phyloP scores from a whole-genome alignment of 2,888 invertebrate genomes.

The Perithous albicinctus region DNA sequence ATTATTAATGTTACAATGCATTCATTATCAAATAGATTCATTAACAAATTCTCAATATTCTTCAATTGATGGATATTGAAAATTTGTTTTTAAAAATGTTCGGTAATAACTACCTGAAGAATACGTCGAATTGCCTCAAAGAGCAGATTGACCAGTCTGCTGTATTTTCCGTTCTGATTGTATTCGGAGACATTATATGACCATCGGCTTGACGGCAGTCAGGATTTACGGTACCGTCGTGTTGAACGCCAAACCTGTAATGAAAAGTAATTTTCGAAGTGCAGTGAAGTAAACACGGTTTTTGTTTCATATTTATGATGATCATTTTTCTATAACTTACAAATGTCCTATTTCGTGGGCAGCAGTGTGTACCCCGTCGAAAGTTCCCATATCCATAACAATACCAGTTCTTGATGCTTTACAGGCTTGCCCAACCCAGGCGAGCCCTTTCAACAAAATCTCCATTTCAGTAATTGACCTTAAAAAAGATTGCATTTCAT shows the following conservation, averaged over 20 bases:
- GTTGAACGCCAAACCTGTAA: slow-evolving; percentile 39
- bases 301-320: background rate
- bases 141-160: slow-evolving; percentile 41
- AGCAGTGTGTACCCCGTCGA: slow-evolving; percentile 41
- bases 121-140: background rate
- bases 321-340: slow-evolving; percentile 19
- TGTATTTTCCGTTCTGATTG: background rate
- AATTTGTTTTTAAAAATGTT: background rate
- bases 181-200: slow-evolving; percentile 37
- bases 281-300: background rate
- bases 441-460: slow-evolving; percentile 19
- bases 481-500: background rate
- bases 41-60: no score
- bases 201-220: background rate
- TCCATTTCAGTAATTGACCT: background rate
- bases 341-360: slow-evolving; percentile 59
- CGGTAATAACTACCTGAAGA: background rate
- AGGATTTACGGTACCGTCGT: slow-evolving; percentile 16
- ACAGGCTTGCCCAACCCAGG: slow-evolving; percentile 20
- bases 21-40: no score
- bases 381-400: slow-evolving; percentile 35
- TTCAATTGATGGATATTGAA: background rate
- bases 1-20: no score
- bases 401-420: background rate
- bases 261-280: background rate